Conservation (phyloP, 2,113 vertebrate genomes). For the Psophia crepitans region DNA sequence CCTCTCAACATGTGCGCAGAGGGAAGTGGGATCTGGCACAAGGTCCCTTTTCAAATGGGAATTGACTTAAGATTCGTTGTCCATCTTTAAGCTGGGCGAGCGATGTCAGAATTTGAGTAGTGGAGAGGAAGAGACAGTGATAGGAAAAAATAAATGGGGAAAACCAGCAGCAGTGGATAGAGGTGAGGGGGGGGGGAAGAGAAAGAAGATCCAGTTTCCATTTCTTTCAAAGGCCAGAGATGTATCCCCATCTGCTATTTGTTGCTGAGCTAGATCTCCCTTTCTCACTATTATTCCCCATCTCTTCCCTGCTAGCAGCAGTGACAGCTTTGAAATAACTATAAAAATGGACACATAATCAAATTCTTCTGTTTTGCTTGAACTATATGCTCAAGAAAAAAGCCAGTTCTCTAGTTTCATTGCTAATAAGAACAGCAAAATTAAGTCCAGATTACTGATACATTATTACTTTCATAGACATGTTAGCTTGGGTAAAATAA, state of each 20-base stretch:
- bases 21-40: not conserved
- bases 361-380: not conserved
- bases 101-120: not conserved
- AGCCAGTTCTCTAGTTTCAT: not conserved
- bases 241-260: not conserved
- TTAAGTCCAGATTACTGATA: not conserved
- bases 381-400: not conserved
- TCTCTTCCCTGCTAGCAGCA: not conserved
- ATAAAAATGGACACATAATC: not conserved
- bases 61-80: not conserved
- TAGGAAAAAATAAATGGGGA: slow-evolving; percentile 18
- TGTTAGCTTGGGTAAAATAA: not conserved
- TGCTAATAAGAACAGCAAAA: not conserved
- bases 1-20: not conserved
- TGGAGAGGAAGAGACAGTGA: not conserved
- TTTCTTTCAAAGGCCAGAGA: not conserved
- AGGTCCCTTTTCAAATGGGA: not conserved
- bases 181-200: not conserved
- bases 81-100: not conserved
- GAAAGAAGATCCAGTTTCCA: slow-evolving; percentile 16
- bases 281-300: not conserved
- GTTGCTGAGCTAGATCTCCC: not conserved
- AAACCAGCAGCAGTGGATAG: not conserved
- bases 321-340: not conserved
- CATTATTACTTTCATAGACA: not conserved